Conservation (phyloP, 2,888 invertebrate species). For the Rhimphoctona megacephalus region DNA sequence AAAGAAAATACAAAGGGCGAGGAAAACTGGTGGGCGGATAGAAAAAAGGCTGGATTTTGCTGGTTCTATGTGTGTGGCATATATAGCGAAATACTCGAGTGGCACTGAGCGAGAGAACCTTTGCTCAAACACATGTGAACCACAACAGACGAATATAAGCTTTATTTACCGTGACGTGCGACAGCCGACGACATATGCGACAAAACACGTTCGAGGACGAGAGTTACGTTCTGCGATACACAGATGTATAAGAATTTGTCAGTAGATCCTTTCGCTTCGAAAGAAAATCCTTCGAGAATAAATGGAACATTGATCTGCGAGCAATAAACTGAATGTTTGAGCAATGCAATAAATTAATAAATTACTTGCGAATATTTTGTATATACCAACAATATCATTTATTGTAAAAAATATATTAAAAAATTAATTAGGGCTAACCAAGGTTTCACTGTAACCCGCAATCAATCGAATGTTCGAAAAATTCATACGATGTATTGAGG, state of each 20-base stretch:
- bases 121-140: slow-evolving; percentile 33
- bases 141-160: slow-evolving; percentile 51
- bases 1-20: slow-evolving; percentile 42
- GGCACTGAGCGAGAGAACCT: slow-evolving; percentile 34
- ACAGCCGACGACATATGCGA: slow-evolving; percentile 50
- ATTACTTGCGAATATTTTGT: too few relatives aligned
- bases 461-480: neutral
- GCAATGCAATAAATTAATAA: neutral
- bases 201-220: slow-evolving; percentile 38
- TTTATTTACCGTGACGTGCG: slow-evolving; percentile 59
- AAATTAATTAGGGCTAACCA: neutral
- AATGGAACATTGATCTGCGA: neutral
- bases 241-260: slow-evolving; percentile 7
- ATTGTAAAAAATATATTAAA: neutral
- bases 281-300: neutral
- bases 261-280: neutral
- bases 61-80: neutral
- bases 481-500: slow-evolving; percentile 35
- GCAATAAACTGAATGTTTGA: neutral
- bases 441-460: neutral
- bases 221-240: slow-evolving; percentile 26
- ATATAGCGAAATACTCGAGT: slow-evolving; percentile 39
- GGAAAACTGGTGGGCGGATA: neutral
- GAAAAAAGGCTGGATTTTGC: slow-evolving; percentile 30
- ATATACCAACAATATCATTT: neutral